Evolutionary conservation across 2,113 vertebrate species (phyloP), one percentile per base, ranked within the genome.

Genomic region (Piprites chloris): DNA sequence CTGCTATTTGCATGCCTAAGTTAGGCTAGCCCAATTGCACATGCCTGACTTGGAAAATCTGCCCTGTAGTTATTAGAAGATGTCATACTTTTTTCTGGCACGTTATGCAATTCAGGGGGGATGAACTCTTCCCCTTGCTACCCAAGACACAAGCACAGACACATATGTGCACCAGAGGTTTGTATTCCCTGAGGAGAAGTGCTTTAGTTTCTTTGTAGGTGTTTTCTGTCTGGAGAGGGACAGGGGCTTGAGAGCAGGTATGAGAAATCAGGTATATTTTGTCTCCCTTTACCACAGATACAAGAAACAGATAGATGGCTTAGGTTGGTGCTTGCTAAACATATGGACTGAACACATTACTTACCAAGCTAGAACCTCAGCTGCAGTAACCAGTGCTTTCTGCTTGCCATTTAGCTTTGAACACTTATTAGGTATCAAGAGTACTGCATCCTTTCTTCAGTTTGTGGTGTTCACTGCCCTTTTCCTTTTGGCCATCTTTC

Each of bases 251-350:
- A 66, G 72, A 83, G 61, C 90, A 95, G 88, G 61, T 90, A 56
- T 94, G 83, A 87, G 56, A 81, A 69, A 86, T 78, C 72, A 90
- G 90, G 91, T 88, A 39, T n/a, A 46, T 78, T 95, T 96, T 90
- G 90, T 75, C 91, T 89, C n/a, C 33, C 22, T 77, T 92, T 86
- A 44, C 47, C 76, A 75, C 47, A 94, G 73, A 37, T 59, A 63
- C 7, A n/a, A 63, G 75, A 75, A 94, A 53, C 95, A 96, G 95
- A 90, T 95, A 96, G 95, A 90, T 95, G 95, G 93, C 61, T 84
- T 88, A 49, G 68, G 26, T 81, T 1, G 44, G 52, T 90, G 85
- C 83, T 93, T 75, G 62, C 56, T 81, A 61, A 74, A 86, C 85
- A 86, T 74, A 90, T 0, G 46, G 87, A 89, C 63, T 0, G 0